These are phyloP conservation scores for Tragopan temminckii DNA, from an alignment of 2,797 vertebrate species.

Conservation along the genomic window DNA sequence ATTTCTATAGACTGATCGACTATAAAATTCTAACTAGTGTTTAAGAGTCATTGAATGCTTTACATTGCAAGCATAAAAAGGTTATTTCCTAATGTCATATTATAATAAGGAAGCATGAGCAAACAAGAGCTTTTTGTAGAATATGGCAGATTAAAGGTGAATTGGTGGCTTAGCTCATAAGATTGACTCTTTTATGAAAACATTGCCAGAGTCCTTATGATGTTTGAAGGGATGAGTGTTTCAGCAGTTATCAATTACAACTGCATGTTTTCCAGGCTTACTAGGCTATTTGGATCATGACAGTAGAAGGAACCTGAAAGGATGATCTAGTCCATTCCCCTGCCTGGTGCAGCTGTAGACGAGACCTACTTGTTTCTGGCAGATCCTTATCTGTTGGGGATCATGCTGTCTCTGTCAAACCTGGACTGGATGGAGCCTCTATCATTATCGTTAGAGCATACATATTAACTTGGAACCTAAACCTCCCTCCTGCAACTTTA, in stretches of 20 bases:
- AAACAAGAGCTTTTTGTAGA: neutral
- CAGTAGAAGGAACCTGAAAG: neutral
- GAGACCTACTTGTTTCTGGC: neutral
- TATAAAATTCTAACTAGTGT: neutral
- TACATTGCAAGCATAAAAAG: neutral
- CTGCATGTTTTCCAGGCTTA: neutral
- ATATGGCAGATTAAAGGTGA: neutral
- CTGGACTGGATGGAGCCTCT: neutral
- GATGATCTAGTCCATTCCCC: fast-evolving
- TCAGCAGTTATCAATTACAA: neutral
- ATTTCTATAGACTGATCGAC: neutral
- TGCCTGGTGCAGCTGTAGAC: neutral
- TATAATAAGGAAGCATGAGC: neutral
- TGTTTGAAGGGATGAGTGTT: neutral
- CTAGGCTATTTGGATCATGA: neutral
- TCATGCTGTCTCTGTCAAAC: neutral
- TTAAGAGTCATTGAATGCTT: neutral
- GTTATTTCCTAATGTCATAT: neutral
- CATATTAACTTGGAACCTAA: neutral
- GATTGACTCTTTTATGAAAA: neutral
- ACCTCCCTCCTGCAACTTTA: neutral
- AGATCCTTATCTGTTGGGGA: neutral
- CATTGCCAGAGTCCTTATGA: neutral
- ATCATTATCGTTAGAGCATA: neutral
- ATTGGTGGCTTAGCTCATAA: neutral